Percentiles rank a stretch among this genome's conserved stretches.
Conservation (phyloP, 2,797 vertebrate genomes). For the Acridotheres tristis region DNA sequence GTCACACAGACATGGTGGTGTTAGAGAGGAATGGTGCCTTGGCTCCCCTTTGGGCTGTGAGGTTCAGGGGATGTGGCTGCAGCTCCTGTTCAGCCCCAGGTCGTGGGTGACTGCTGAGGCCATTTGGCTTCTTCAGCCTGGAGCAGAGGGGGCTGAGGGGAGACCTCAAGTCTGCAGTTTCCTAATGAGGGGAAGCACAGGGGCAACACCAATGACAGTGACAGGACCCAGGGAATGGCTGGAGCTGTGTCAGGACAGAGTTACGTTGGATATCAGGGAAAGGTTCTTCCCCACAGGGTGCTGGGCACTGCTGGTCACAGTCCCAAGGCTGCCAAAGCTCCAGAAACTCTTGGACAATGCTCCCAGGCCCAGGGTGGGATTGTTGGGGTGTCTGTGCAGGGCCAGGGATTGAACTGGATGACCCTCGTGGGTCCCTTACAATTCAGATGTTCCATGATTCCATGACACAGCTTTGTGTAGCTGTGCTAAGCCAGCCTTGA, state of each 20-base stretch:
- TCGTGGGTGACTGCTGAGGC: neutral
- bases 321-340: neutral
- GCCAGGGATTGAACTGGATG: neutral
- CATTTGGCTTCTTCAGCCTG: neutral
- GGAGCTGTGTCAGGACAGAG: neutral
- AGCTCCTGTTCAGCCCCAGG: neutral
- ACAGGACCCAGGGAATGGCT: neutral
- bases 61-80: neutral
- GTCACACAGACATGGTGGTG: neutral
- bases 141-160: neutral
- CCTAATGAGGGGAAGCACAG: neutral
- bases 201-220: neutral
- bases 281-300: neutral
- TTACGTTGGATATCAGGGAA: rapidly evolving
- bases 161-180: neutral
- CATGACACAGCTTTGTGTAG: neutral
- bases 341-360: rapidly evolving
- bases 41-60: neutral
- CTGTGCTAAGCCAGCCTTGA: neutral
- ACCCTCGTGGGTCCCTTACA: neutral
- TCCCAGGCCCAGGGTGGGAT: neutral
- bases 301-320: rapidly evolving
- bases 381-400: neutral
- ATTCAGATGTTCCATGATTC: neutral
- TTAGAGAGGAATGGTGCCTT: neutral